phyloP scores from a whole-genome alignment of 2,888 invertebrate genomes.

The Tipula vernalis region DNA sequence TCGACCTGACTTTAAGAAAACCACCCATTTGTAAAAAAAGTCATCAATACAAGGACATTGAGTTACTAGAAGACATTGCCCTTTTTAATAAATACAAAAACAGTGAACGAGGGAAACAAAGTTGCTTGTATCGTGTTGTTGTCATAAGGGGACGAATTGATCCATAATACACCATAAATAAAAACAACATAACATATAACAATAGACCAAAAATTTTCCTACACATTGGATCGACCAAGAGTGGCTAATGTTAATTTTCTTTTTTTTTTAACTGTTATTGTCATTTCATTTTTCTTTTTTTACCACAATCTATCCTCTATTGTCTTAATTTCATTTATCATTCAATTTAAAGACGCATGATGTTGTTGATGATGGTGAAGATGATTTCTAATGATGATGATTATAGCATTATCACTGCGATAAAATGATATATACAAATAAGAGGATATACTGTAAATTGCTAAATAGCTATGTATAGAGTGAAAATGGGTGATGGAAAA shows the following conservation, averaged over 20 bases:
- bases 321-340: constrained; percentile 4
- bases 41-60: not conserved
- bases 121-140: not conserved
- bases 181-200: not conserved
- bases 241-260: not conserved
- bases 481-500: not conserved
- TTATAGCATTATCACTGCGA: constrained; percentile 4
- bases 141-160: not conserved
- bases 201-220: not conserved
- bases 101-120: not conserved
- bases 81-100: not conserved
- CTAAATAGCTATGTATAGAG: not conserved
- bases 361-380: not conserved
- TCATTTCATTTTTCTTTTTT: not conserved
- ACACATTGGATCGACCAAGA: not conserved
- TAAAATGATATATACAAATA: not conserved
- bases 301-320: not conserved
- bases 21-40: not conserved
- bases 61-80: not conserved
- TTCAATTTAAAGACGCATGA: not conserved
- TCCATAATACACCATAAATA: not conserved
- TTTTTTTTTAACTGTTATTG: not conserved
- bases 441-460: not conserved
- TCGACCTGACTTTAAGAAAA: not conserved
- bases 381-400: not conserved